These are phyloP conservation scores for Chelonus insularis DNA, from an alignment of 1,140 invertebrate genomes.

Conservation along the genomic window DNA sequence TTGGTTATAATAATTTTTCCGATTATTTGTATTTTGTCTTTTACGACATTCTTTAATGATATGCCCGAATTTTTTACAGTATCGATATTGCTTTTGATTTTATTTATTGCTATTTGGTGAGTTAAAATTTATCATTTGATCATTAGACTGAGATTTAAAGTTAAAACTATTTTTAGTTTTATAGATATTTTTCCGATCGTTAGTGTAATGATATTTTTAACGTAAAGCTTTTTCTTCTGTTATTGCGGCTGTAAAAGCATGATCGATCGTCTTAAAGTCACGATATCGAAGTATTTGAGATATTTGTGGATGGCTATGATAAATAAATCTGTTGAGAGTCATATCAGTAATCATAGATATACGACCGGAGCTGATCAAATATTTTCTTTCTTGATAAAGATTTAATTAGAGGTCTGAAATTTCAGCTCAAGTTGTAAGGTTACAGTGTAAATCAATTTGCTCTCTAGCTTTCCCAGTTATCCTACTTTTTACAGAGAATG, in stretches of 20 bases:
- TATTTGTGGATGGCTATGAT: slow-evolving; percentile 15
- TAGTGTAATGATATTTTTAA: slow-evolving; percentile 2
- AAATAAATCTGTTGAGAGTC: slow-evolving; percentile 16
- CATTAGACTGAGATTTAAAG: too few relatives aligned
- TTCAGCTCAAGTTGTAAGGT: slow-evolving; percentile 23
- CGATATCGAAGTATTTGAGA: slow-evolving; percentile 18
- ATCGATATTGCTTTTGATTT: neutral
- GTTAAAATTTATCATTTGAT: too few relatives aligned
- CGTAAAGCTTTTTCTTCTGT: slow-evolving; percentile 13
- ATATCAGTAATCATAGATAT: slow-evolving; percentile 7
- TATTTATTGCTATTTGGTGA: neutral
- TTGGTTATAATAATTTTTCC: too few relatives aligned
- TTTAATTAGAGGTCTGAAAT: slow-evolving; percentile 27
- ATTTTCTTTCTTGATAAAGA: slow-evolving; percentile 28
- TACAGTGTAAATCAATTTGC: slow-evolving; percentile 28
- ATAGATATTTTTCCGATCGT: neutral
- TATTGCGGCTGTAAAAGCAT: slow-evolving; percentile 7
- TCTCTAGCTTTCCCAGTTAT: slow-evolving; percentile 25
- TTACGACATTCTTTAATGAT: neutral
- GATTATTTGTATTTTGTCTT: neutral
- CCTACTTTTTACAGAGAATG: slow-evolving; percentile 25
- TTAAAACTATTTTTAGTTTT: neutral
- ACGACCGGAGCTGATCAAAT: slow-evolving; percentile 15
- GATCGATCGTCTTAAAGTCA: slow-evolving; percentile 6
- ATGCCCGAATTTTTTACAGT: slow-evolving; percentile 6